A percentile compares a stretch with the other conserved stretches of the same genome.
These are phyloP conservation scores for Melanaphis sacchari DNA, from an alignment of 1,140 invertebrate species.

Conservation along the genomic window DNA sequence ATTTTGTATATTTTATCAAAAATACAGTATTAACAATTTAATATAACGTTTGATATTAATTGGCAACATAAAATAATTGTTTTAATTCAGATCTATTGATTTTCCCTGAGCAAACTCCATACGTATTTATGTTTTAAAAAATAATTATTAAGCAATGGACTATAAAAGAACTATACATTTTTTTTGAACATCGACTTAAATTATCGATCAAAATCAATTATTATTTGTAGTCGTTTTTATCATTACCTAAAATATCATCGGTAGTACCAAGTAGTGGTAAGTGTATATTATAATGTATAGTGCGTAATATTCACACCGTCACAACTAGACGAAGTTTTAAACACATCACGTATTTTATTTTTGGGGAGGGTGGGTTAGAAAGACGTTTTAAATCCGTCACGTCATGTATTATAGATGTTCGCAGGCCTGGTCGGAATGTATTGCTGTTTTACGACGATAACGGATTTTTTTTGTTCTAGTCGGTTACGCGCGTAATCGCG, in stretches of 20 bases:
- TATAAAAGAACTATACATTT: neutral
- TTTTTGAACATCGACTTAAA: neutral
- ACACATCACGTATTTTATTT: neutral
- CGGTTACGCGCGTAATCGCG: neutral
- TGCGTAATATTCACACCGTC: neutral
- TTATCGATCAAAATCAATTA: neutral
- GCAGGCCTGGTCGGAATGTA: neutral
- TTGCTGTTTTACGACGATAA: neutral
- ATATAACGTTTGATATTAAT: neutral
- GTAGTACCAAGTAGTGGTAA: neutral
- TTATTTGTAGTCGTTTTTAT: neutral
- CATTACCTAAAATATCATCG: neutral
- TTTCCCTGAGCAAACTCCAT: fast-evolving
- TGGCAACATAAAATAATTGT: neutral
- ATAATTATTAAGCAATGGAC: neutral
- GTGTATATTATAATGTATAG: neutral
- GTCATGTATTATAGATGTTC: neutral
- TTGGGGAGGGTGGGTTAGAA: neutral
- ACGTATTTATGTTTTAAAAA: neutral
- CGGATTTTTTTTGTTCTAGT: neutral
- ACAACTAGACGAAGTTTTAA: neutral
- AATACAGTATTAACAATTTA: neutral
- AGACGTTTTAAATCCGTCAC: neutral
- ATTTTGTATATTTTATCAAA: neutral
- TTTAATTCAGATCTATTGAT: neutral